Evolutionary conservation across 2,888 invertebrate genomes (phyloP).

Genomic region (Polydesmus complanatus): DNA sequence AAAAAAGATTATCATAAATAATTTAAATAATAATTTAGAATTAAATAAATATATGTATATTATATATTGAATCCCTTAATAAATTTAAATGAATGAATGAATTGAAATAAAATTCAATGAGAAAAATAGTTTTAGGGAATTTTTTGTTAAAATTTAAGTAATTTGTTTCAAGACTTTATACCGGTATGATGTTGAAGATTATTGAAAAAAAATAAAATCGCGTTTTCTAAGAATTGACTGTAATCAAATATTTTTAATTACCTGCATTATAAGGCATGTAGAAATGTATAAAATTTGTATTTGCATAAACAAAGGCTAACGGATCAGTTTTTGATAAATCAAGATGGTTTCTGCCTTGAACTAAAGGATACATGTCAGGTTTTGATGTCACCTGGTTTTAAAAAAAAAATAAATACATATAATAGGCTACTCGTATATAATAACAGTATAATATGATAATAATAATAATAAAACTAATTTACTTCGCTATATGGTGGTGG

Average conservation of each 20-base stretch:
- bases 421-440: background rate
- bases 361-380: slow-evolving; percentile 18
- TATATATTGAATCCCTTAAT: too few species aligned
- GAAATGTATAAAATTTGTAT: slow-evolving; percentile 15
- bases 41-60: too few species aligned
- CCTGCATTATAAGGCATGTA: slow-evolving; percentile 14
- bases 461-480: background rate
- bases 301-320: slow-evolving; percentile 14
- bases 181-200: too few species aligned
- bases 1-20: too few species aligned
- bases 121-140: background rate
- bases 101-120: background rate
- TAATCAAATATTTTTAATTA: background rate
- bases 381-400: slow-evolving; percentile 15
- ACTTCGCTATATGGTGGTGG: slow-evolving; percentile 19
- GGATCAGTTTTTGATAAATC: slow-evolving; percentile 6
- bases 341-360: slow-evolving; percentile 11
- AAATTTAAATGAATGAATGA: too few species aligned
- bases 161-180: too few species aligned
- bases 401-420: background rate
- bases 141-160: too few species aligned
- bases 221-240: background rate
- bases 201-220: background rate
- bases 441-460: background rate
- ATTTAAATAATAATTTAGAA: too few species aligned